Evolutionary conservation across 2,797 vertebrate genomes (phyloP).

Genomic region (Pteropus rufus): DNA sequence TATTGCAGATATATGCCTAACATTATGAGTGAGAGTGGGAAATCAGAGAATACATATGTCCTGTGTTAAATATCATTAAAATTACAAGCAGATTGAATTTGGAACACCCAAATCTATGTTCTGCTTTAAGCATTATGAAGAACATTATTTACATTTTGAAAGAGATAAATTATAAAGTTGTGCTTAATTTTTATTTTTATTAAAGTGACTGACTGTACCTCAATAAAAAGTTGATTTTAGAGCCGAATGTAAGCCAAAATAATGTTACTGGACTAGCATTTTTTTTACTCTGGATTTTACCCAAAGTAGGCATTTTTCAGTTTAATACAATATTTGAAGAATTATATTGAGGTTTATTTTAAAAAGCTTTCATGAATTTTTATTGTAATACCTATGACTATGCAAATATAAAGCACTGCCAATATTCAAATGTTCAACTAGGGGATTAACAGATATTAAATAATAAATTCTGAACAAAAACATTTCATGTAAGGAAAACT

Average conservation of each 20-base stretch:
- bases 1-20: background rate
- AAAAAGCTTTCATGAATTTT: constrained; percentile 46
- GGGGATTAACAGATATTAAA: constrained; percentile 55
- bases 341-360: constrained; percentile 52
- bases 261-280: background rate
- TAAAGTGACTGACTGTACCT: background rate
- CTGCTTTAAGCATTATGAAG: background rate
- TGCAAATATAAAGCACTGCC: constrained; percentile 30
- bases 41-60: background rate
- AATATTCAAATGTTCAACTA: constrained; percentile 38
- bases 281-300: constrained; percentile 46
- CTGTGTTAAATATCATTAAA: background rate
- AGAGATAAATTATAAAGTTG: constrained; percentile 6
- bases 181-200: constrained; percentile 48
- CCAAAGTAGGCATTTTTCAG: constrained; percentile 30
- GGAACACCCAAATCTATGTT: background rate
- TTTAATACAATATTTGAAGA: constrained; percentile 60
- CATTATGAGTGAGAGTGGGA: background rate
- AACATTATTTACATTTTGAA: constrained; percentile 8
- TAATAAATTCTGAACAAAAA: constrained; percentile 50
- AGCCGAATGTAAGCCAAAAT: background rate
- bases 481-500: constrained; percentile 27
- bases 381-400: constrained; percentile 32
- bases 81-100: background rate
- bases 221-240: constrained; percentile 25